Percentiles rank a stretch among this genome's conserved stretches.
These are phyloP conservation scores for Gastrophryne carolinensis DNA, from an alignment of 2,797 vertebrate genomes.

Conservation along the genomic window DNA sequence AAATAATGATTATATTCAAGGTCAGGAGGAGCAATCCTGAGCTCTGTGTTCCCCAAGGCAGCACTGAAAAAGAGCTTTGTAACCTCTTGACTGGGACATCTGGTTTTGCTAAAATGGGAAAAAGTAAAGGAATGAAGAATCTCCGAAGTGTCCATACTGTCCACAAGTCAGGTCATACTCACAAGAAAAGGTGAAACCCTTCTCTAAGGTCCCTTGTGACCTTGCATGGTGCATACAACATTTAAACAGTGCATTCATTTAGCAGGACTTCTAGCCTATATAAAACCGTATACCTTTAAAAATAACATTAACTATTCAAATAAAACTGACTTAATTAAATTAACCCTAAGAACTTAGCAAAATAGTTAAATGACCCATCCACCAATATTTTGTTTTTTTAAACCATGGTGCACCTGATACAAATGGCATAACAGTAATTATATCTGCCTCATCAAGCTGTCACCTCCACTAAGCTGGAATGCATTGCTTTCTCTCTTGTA, in stretches of 20 bases:
- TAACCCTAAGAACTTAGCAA: constrained; percentile 48
- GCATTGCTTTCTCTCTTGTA: constrained; percentile 46
- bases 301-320: constrained; percentile 34
- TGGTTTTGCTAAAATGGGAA: background rate
- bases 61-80: background rate
- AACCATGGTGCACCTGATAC: constrained; percentile 45
- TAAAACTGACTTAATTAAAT: constrained; percentile 35
- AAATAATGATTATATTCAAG: too few species aligned
- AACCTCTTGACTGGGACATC: background rate
- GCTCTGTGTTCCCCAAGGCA: background rate
- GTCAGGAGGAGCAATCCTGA: background rate
- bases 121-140: background rate
- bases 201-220: background rate
- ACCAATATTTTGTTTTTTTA: constrained; percentile 53
- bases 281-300: constrained; percentile 11
- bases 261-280: too few species aligned
- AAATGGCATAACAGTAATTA: constrained; percentile 49
- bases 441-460: constrained; percentile 53
- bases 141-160: background rate
- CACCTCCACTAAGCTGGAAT: constrained; percentile 41
- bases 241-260: too few species aligned
- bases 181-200: background rate
- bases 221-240: too few species aligned
- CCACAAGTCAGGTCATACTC: background rate
- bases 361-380: constrained; percentile 42